Percentiles rank a stretch among this genome's conserved stretches.
Conservation (phyloP, 2,797 vertebrate species). For the Capromys pilorides region DNA sequence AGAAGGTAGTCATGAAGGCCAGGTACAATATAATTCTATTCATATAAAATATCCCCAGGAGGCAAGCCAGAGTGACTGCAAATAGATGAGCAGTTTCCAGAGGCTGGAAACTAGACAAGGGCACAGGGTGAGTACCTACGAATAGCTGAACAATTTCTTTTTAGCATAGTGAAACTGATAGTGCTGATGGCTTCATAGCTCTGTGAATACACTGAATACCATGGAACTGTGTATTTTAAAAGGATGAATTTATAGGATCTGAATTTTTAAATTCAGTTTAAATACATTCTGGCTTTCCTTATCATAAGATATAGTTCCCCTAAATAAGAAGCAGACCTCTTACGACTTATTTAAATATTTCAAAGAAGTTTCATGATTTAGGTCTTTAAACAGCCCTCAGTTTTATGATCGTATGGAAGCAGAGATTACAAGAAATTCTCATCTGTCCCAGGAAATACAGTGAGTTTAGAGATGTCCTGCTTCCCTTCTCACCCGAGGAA, state of each 20-base stretch:
- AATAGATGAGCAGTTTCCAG: background rate
- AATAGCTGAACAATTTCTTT: background rate
- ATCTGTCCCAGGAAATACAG: background rate
- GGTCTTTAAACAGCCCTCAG: background rate
- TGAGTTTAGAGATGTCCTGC: background rate
- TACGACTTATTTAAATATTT: background rate
- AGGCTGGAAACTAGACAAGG: too few species aligned
- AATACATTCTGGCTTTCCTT: background rate
- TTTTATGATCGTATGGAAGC: background rate
- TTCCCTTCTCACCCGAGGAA: background rate
- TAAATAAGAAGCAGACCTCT: background rate
- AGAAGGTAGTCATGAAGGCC: background rate
- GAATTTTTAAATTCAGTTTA: conserved; percentile 1
- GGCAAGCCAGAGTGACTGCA: background rate
- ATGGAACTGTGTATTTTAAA: background rate
- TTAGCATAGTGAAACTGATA: background rate
- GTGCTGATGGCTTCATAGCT: background rate
- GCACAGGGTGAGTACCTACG: background rate
- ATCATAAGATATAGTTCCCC: background rate
- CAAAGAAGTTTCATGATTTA: conserved; percentile 2
- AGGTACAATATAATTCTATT: background rate
- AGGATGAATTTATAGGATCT: background rate
- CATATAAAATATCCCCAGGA: background rate
- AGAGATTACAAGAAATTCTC: background rate
- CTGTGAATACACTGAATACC: background rate